Base-by-base conservation (phyloP, 2,888 invertebrate species). In the Spodoptera picta region DNA sequence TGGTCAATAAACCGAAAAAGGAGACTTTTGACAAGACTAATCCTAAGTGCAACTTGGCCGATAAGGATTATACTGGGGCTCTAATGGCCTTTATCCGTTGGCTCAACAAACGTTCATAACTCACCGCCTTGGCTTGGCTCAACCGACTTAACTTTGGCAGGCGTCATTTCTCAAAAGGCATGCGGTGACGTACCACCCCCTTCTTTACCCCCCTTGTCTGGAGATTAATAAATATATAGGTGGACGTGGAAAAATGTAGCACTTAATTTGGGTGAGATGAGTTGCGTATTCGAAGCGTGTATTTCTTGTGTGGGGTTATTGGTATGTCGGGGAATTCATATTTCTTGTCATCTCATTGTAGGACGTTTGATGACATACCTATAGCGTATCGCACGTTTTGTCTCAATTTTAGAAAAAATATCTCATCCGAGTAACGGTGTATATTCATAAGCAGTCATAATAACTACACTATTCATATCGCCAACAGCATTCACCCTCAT, bases 111-210 rank as follows among this genome's bases (percentile, higher is more conserved):
- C 91, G 92, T 87, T 89, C 92, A 93, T 94, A 94, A 93, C 89
- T 94, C 93, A 93, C 85, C 85, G 86, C 90, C 92, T 91, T 85
- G 86, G 85, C 90, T 91, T 91, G 91, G 92, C 93, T 93, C 92
- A 92, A 92, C 90, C 93, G 94, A 93, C 94, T 94, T 94, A 94
- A 90, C 92, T 94, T 94, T 93, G 94, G 94, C 93, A 94, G 93
- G 86, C 94, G 92, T 94, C 94, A 94, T 94, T 94, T 94, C 94
- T 94, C 94, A 94, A 92, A 92, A 90, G 92, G 91, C 92, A 92
- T 88, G 89, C 90, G 91, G 90, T 90, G 93, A 92, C 91, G 92
- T 90, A 87, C 87, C 83, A 85, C 85, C 83, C 78, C 65, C 64
- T 81, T 82, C 77, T 49, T 72, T 74, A 72, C 73, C 73, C 64